Percentiles rank a stretch among this genome's conserved stretches.
Evolutionary conservation across 92 coral and sea anemone genomes (phyloP).

Genomic region (Heteractis magnifica): DNA sequence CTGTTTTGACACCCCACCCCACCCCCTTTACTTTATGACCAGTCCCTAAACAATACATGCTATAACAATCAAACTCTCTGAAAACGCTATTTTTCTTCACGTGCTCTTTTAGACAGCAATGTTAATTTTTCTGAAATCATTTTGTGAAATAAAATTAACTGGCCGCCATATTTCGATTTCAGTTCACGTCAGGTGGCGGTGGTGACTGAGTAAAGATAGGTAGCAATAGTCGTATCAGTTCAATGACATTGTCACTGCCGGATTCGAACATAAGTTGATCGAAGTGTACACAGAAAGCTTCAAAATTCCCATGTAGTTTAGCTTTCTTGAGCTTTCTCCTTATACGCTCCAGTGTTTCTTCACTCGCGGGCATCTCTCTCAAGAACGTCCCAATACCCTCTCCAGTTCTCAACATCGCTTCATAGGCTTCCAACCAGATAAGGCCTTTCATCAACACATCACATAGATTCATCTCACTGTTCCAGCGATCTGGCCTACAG

Average conservation of each 20-base stretch:
- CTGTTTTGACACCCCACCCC: too few relatives aligned
- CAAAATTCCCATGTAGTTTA: background rate
- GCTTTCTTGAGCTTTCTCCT: background rate
- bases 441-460: background rate
- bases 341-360: background rate
- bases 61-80: too few relatives aligned
- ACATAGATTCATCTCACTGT: background rate
- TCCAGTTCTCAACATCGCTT: constrained; percentile 2
- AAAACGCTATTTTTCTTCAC: too few relatives aligned
- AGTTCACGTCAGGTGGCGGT: too few relatives aligned
- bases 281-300: background rate
- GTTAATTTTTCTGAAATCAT: too few relatives aligned
- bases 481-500: background rate
- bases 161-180: too few relatives aligned
- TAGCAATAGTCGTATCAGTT: background rate
- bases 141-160: too few relatives aligned
- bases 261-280: constrained; percentile 4
- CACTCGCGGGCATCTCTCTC: constrained; percentile 1
- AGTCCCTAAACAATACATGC: too few relatives aligned
- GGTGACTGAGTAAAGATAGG: background rate
- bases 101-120: too few relatives aligned
- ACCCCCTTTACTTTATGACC: too few relatives aligned
- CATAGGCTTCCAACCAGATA: background rate
- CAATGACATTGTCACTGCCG: background rate
- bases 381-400: background rate